Percentiles rank a stretch among this genome's conserved stretches.
These are phyloP conservation scores for Iselma pallidipennis DNA, from an alignment of 2,888 invertebrate genomes.

Conservation along the genomic window DNA sequence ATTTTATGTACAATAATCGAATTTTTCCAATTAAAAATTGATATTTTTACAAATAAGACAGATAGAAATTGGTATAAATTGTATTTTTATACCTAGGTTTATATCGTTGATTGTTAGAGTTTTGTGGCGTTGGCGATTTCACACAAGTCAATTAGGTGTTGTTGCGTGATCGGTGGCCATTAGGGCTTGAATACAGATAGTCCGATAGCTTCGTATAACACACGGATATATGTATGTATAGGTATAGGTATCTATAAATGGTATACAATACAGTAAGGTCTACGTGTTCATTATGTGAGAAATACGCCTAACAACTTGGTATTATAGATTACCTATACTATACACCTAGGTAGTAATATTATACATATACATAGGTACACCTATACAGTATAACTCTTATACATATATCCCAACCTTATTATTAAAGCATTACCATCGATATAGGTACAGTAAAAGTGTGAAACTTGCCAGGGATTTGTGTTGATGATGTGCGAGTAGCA, in stretches of 20 bases:
- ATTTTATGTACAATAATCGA: not conserved
- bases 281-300: conserved; percentile 53
- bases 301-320: conserved; percentile 42
- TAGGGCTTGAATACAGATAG: conserved; percentile 35
- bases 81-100: not conserved
- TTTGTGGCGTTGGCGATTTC: conserved; percentile 46
- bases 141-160: conserved; percentile 53
- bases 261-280: conserved; percentile 10
- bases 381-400: conserved; percentile 8
- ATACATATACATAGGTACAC: not conserved
- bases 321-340: not conserved
- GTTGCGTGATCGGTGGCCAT: conserved; percentile 53
- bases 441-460: not conserved
- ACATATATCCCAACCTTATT: conserved; percentile 40
- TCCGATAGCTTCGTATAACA: conserved; percentile 17
- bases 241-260: not conserved
- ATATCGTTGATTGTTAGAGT: conserved; percentile 13
- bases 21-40: too few species aligned
- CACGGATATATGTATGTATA: not conserved
- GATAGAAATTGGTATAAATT: not conserved
- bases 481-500: not conserved
- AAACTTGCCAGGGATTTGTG: not conserved
- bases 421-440: conserved; percentile 33
- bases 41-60: not conserved
- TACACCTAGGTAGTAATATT: not conserved